phyloP scores from a whole-genome alignment of 2,888 invertebrate species.

The Ditula angustiorana region DNA sequence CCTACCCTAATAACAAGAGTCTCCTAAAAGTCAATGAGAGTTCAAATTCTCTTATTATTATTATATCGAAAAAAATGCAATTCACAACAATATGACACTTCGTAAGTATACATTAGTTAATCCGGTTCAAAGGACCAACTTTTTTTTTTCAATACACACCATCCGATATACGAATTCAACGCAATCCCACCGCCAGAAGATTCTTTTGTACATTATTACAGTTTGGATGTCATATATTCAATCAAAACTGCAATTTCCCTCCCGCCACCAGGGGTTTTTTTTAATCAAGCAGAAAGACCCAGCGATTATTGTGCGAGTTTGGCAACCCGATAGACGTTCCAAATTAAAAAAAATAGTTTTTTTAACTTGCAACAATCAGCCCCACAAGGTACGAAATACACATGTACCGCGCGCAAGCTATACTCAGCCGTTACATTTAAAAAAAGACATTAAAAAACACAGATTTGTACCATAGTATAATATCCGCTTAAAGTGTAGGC shows the following conservation, averaged over 20 bases:
- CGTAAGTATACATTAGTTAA: background rate
- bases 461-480: conserved; percentile 6
- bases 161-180: conserved; percentile 23
- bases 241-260: conserved; percentile 54
- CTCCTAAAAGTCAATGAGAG: too few species aligned
- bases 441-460: conserved; percentile 27
- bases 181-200: conserved; percentile 45
- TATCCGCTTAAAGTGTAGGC: background rate
- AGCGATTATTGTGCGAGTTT: conserved; percentile 63
- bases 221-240: conserved; percentile 1
- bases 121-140: background rate
- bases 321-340: conserved; percentile 58
- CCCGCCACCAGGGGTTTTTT: conserved; percentile 78
- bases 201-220: conserved; percentile 30
- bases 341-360: conserved; percentile 46
- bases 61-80: too few species aligned
- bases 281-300: conserved; percentile 67
- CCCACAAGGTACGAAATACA: conserved; percentile 81
- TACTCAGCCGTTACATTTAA: conserved; percentile 78
- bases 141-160: background rate
- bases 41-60: too few species aligned
- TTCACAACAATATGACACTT: background rate
- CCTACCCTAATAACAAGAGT: too few species aligned
- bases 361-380: conserved; percentile 66
- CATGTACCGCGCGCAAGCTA: conserved; percentile 81